Evolutionary conservation across 1,140 invertebrate species (phyloP).

Genomic region (Acromyrmex heyeri): DNA sequence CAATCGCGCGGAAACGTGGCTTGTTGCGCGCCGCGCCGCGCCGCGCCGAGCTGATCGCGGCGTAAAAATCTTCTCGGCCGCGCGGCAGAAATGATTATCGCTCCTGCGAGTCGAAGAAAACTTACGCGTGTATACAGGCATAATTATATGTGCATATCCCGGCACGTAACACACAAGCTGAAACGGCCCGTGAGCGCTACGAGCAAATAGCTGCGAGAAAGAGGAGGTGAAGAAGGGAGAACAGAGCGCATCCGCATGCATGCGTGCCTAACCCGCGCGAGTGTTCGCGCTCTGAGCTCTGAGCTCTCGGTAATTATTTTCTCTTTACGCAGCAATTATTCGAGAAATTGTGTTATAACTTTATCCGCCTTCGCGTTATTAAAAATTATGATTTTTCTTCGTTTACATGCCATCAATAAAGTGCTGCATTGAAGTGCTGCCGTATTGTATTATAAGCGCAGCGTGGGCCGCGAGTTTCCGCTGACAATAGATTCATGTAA

Average conservation of each 20-base stretch:
- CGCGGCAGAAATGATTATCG: conserved; percentile 67
- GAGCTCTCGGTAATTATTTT: conserved; percentile 41
- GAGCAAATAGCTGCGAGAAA: conserved; percentile 69
- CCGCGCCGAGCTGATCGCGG: conserved; percentile 15
- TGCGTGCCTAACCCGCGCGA: conserved; percentile 40
- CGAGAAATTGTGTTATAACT: conserved; percentile 40
- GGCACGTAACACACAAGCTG: conserved; percentile 65
- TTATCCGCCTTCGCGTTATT: conserved; percentile 23
- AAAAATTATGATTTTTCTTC: conserved; percentile 4
- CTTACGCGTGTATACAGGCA: conserved; percentile 67
- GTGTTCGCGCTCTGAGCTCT: conserved; percentile 19
- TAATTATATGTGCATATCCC: conserved; percentile 73
- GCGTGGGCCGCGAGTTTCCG: neutral
- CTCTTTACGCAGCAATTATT: conserved; percentile 47
- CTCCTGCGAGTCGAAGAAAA: conserved; percentile 66
- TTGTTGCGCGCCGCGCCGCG: conserved; percentile 40
- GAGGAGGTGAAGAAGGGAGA: neutral
- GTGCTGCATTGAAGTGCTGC: too few species aligned
- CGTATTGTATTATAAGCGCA: neutral
- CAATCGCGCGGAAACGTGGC: conserved; percentile 62
- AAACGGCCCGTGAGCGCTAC: conserved; percentile 66
- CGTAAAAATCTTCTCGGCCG: conserved; percentile 29
- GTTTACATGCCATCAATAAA: neutral
- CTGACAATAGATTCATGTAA: neutral
- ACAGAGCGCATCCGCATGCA: conserved; percentile 40